Evolutionary conservation across 2,797 vertebrate genomes (phyloP).

Genomic region (Catamblyrhynchus diadema): DNA sequence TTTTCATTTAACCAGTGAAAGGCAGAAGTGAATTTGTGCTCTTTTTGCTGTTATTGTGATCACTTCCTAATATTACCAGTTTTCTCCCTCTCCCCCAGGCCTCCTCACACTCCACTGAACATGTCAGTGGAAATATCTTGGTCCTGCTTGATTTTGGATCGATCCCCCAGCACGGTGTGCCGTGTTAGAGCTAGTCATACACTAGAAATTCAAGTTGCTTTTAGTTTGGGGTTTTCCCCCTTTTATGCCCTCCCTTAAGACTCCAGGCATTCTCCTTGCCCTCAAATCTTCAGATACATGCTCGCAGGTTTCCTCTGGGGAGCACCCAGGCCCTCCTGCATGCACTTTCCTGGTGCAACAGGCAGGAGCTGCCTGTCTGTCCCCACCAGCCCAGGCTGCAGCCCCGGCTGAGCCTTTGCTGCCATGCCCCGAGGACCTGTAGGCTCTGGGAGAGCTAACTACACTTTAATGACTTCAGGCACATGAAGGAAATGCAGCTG

Average conservation of each 20-base stretch:
- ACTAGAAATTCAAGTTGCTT: neutral
- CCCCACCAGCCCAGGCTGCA: accelerated
- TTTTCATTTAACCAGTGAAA: neutral
- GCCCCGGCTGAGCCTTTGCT: neutral
- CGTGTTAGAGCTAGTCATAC: accelerated
- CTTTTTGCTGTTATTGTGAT: neutral
- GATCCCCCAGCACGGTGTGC: accelerated
- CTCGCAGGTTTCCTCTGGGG: neutral
- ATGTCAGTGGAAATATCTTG: neutral
- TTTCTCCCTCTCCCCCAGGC: neutral
- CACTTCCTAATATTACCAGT: neutral
- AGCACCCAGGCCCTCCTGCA: neutral
- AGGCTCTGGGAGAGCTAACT: neutral
- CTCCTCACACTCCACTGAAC: neutral
- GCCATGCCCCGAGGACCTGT: accelerated
- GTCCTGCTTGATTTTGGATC: neutral
- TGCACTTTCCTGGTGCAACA: accelerated
- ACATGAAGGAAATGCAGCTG: accelerated
- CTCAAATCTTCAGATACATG: accelerated
- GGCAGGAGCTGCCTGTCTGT: neutral
- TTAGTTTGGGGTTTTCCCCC: accelerated
- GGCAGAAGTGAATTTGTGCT: neutral
- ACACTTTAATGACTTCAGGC: neutral
- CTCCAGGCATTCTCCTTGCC: neutral
- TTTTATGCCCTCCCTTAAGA: neutral